Evolutionary conservation across 2,113 vertebrate species (phyloP).

Genomic region (Ornithorhynchus anatinus): DNA sequence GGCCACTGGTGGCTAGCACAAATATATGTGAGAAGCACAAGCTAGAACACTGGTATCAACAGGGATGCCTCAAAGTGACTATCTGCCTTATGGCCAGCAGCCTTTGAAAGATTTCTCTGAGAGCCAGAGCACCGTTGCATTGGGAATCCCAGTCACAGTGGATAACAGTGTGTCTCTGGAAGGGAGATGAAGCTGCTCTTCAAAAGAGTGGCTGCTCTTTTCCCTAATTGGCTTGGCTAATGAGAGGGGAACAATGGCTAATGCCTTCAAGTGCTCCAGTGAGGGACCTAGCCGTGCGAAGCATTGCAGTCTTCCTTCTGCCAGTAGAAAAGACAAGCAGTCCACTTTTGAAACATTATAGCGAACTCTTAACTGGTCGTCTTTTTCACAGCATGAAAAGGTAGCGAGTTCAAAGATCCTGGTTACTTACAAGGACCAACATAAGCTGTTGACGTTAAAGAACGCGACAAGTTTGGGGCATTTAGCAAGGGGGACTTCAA

Average conservation of each 20-base stretch:
- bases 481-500: background rate
- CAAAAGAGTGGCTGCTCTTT: background rate
- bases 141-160: background rate
- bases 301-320: background rate
- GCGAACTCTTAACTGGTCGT: background rate
- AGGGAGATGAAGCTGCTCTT: background rate
- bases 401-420: background rate
- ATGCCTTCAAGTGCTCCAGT: background rate
- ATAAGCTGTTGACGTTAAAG: background rate
- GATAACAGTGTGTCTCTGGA: background rate
- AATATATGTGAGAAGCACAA: background rate
- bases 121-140: background rate
- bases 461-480: background rate
- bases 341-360: background rate
- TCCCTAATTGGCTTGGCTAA: background rate
- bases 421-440: background rate
- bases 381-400: background rate
- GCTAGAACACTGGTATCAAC: background rate
- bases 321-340: background rate
- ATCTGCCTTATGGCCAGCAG: background rate
- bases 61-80: background rate
- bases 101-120: background rate
- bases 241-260: background rate
- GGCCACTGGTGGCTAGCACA: too few species aligned
- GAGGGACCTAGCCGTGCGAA: accelerated